These are phyloP conservation scores for Synaphobranchus kaupii DNA, from an alignment of 2,797 vertebrate genomes.

Conservation along the genomic window DNA sequence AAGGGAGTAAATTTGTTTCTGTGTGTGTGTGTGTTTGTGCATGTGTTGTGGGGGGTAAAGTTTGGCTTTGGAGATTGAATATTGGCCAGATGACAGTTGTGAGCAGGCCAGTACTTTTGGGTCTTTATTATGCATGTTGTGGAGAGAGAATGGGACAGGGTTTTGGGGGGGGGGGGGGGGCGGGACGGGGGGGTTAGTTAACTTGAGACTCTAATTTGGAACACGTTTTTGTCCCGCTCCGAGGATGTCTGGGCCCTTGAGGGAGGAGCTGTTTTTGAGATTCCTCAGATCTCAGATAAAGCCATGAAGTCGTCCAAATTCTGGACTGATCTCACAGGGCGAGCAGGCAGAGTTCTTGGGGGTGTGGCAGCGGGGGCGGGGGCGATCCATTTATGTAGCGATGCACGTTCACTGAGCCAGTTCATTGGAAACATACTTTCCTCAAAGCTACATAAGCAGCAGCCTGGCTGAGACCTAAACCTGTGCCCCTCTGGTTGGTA, in stretches of 20 bases:
- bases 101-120: constrained; percentile 27
- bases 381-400: neutral
- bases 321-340: no score
- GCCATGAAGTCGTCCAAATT: constrained; percentile 11
- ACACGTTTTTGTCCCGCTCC: constrained; percentile 47
- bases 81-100: constrained; percentile 12
- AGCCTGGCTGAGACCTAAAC: neutral
- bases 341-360: no score
- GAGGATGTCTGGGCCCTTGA: constrained; percentile 41
- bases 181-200: constrained; percentile 32
- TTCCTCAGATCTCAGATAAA: constrained; percentile 26
- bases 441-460: neutral
- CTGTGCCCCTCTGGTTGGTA: no score
- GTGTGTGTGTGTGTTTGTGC: no score
- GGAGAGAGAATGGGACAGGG: constrained; percentile 17
- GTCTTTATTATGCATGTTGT: constrained; percentile 35
- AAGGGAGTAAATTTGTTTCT: neutral
- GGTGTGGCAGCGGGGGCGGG: no score
- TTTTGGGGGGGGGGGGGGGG: constrained; percentile 34
- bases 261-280: constrained; percentile 31
- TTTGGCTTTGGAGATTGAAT: neutral
- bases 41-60: neutral
- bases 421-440: neutral
- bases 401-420: neutral
- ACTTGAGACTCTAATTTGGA: constrained; percentile 46